Percentiles rank a stretch among this genome's conserved stretches.
Evolutionary conservation across 1,140 invertebrate species (phyloP).

Genomic region (Sitophilus oryzae): DNA sequence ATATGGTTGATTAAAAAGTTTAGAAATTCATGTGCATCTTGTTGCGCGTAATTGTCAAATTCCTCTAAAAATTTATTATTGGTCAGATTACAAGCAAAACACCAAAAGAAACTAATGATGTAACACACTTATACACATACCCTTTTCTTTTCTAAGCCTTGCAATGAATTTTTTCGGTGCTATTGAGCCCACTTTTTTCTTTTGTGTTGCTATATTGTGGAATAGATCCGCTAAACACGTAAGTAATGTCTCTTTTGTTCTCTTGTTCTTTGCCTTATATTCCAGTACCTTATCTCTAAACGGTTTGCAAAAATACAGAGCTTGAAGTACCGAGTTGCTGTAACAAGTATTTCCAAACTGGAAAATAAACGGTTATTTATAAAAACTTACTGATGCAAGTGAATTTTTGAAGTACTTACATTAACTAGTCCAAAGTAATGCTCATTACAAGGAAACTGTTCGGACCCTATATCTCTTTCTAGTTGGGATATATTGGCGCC

Average conservation of each 20-base stretch:
- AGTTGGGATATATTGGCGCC: constrained; percentile 96
- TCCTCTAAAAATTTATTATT: constrained; percentile 92
- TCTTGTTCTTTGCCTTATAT: constrained; percentile 96
- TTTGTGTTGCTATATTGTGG: constrained; percentile 98
- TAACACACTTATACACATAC: constrained; percentile 53
- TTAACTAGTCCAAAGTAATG: constrained; percentile 98
- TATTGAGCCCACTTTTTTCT: constrained; percentile 98
- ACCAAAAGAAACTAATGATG: too few relatives aligned
- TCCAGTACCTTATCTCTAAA: constrained; percentile 98
- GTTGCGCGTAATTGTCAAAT: constrained; percentile 99
- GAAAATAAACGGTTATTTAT: constrained; percentile 43
- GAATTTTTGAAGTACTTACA: constrained; percentile 56
- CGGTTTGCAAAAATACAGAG: constrained; percentile 97
- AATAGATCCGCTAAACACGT: constrained; percentile 98
- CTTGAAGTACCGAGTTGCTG: constrained; percentile 98
- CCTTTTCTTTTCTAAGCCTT: constrained; percentile 96
- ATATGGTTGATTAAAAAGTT: constrained; percentile 98
- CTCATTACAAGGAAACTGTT: constrained; percentile 96
- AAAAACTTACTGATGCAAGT: constrained; percentile 16
- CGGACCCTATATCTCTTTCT: constrained; percentile 95
- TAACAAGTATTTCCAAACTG: constrained; percentile 99
- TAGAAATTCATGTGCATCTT: constrained; percentile 99
- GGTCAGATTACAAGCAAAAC: too few relatives aligned
- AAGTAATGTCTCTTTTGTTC: constrained; percentile 95
- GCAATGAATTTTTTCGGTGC: constrained; percentile 99